Evolutionary conservation across 2,113 vertebrate species (phyloP).

Genomic region (Pipa parva): DNA sequence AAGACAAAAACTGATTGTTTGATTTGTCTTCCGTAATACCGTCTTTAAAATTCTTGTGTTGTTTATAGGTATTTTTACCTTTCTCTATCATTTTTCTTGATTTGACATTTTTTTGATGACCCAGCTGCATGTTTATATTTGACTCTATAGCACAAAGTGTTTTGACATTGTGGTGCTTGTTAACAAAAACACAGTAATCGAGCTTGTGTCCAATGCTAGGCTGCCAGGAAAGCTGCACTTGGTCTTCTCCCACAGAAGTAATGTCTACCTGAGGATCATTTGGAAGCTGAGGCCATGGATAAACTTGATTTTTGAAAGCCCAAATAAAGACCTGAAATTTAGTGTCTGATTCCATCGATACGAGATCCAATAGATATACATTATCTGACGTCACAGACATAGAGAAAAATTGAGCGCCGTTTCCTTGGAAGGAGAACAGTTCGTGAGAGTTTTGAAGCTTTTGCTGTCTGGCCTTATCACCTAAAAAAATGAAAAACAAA

Average conservation of each 20-base stretch:
- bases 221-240: conserved; percentile 33
- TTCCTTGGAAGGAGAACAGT: conserved; percentile 34
- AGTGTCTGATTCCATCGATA: conserved; percentile 35
- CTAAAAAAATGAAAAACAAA: neutral
- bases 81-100: neutral
- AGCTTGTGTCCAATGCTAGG: conserved; percentile 6
- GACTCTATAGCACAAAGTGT: conserved; percentile 35
- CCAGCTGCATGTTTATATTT: neutral
- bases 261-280: conserved; percentile 24
- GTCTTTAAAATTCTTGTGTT: neutral
- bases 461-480: neutral
- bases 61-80: neutral
- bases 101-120: neutral
- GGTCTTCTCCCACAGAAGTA: conserved; percentile 9
- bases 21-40: neutral
- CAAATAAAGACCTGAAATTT: conserved; percentile 25
- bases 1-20: conserved; percentile 6
- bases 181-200: conserved; percentile 38
- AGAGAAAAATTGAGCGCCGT: conserved; percentile 22
- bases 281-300: conserved; percentile 35
- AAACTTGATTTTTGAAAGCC: neutral
- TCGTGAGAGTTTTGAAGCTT: neutral
- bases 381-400: neutral
- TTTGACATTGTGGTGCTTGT: conserved; percentile 36
- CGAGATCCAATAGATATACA: conserved; percentile 31